Base-by-base conservation (phyloP, 2,888 invertebrate species). In the Xanthorhoe spadicearia region DNA sequence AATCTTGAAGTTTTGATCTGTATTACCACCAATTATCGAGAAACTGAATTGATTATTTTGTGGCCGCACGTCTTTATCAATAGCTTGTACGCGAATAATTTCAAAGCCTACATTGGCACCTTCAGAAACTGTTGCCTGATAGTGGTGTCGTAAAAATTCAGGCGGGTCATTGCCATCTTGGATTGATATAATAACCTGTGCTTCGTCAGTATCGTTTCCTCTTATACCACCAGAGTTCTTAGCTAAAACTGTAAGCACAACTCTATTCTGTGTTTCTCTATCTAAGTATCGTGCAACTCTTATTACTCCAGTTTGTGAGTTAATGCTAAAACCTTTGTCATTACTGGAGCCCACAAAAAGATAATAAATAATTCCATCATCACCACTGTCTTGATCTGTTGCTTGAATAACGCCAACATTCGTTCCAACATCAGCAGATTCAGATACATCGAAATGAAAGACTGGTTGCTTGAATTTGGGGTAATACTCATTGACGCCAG, bases 151-250 rank as follows among this genome's bases (percentile, higher is more conserved):
- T n/a, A 96, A 87, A 84, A 99, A 99, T 84, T 97, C 97, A 0
- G 99, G 99, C 0, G 99, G 98, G 91, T 99, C 99, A 83, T 99
- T 99, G 18, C 98, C 98, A 85, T 99, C 99, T 90, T 98, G 97
- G 70, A 99, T 97, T 0, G 97, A 96, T 70, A 99, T 96, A 55
- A 97, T 97, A 0, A 99, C 97, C 88, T 98, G 97, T 3, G 98
- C 98, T 89, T 98, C 98, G 82, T 98, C 98, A 0, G 98, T 98
- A 80, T 99, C 98, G 83, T 98, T 98, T 2, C 99, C 99, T 48
- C 96, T 94, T 74, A 99, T 98, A 17, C 98, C 97, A 13, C 99
- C 99, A 57, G 96, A 95, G 83, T 99, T 99, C 90, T 99, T 99
- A 0, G 98, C 98, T 93, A 99, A 94, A 0, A 98, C 98, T 0